Conservation (phyloP, 2,888 invertebrate genomes). For the Drymonia ruficornis region DNA sequence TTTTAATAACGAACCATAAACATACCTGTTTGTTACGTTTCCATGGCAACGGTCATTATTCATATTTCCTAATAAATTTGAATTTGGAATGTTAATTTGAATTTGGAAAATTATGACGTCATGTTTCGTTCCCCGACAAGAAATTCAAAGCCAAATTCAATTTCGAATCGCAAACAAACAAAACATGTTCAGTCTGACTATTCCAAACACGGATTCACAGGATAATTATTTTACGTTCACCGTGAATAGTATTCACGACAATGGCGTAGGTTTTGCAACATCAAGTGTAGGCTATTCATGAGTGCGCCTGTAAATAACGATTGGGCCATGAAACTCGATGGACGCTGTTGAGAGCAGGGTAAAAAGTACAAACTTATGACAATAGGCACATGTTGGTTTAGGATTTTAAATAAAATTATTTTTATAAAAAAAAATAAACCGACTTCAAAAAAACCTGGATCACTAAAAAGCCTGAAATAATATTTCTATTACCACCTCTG, state of each 20-base stretch:
- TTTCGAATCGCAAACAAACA: neutral
- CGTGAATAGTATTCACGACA: conserved; percentile 60
- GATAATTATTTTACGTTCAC: conserved; percentile 49
- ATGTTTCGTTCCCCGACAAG: neutral
- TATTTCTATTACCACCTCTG: too few relatives aligned
- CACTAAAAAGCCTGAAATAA: too few relatives aligned
- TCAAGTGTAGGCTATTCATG: conserved; percentile 51
- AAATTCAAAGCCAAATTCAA: conserved; percentile 1
- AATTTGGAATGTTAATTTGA: neutral
- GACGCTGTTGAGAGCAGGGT: conserved; percentile 12
- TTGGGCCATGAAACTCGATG: conserved; percentile 37
- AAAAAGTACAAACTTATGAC: conserved; percentile 9
- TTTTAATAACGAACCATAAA: too few relatives aligned
- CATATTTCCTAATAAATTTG: too few relatives aligned
- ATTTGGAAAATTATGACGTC: too few relatives aligned
- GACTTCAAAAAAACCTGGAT: too few relatives aligned
- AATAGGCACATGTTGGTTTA: neutral
- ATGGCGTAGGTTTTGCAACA: conserved; percentile 57
- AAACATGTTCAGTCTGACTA: conserved; percentile 19
- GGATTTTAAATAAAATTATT: neutral
- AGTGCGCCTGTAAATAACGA: conserved; percentile 44
- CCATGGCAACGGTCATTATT: too few relatives aligned
- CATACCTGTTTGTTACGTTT: too few relatives aligned
- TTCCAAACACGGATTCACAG: conserved; percentile 34
- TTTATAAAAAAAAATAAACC: too few relatives aligned